These are phyloP conservation scores for Vanessa atalanta DNA, from an alignment of 1,140 invertebrate genomes.

Conservation along the genomic window DNA sequence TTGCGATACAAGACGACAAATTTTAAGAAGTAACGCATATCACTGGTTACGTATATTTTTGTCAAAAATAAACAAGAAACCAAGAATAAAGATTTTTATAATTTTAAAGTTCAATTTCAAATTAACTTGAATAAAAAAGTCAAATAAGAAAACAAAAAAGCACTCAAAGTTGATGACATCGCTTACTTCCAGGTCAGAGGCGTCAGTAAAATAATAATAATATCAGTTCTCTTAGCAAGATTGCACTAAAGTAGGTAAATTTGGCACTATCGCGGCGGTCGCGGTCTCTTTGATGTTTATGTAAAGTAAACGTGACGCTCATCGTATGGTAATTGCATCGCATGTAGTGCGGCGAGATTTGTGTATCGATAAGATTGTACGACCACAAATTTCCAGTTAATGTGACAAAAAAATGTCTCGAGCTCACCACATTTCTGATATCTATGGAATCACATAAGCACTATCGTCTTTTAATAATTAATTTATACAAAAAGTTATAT, in stretches of 20 bases:
- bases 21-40: too few relatives aligned
- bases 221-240: conserved; percentile 1
- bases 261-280: conserved; percentile 46
- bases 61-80: too few relatives aligned
- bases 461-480: too few relatives aligned
- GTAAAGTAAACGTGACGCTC: conserved; percentile 67
- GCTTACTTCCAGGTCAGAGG: not conserved
- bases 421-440: not conserved
- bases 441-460: too few relatives aligned
- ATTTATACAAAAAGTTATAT: too few relatives aligned
- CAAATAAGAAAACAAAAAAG: not conserved
- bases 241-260: conserved; percentile 40
- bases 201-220: conserved; percentile 17
- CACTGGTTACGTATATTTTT: too few relatives aligned
- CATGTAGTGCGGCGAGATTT: conserved; percentile 42
- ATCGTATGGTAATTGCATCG: conserved; percentile 52
- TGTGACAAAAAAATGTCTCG: not conserved
- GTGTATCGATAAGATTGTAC: conserved; percentile 43
- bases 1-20: too few relatives aligned
- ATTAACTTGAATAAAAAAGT: not conserved
- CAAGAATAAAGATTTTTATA: too few relatives aligned
- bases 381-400: not conserved
- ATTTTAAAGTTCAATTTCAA: too few relatives aligned
- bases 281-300: conserved; percentile 59
- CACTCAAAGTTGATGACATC: not conserved